Base-by-base conservation (phyloP, 2,113 vertebrate species). In the Sorex fumeus region DNA sequence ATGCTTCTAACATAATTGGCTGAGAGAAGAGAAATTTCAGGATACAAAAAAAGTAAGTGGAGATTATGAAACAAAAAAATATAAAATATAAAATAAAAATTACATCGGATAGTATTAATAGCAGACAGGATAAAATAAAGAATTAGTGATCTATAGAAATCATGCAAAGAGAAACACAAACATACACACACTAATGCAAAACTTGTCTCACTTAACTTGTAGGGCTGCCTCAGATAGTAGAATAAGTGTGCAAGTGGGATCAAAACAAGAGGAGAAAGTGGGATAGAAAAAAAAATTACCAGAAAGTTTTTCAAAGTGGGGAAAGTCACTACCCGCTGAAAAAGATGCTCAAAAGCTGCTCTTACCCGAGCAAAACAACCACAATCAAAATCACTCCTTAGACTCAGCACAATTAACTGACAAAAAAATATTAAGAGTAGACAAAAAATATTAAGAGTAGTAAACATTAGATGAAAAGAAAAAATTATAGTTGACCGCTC, bases 361-460 rank as follows among this genome's bases (percentile, higher is more conserved):
- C 47, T 82, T 90, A 78, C 19, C 82, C n/a, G 90, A 83, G 36
- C 27, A 66, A 87, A 77, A 43, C 66, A 86, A 92, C 66, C 47
- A 45, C 21, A 88, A 57, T 28, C 25, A 57, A 76, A 77, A 82
- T 34, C 30, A 75, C 23, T 69, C 40, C 36, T 50, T 13, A 50
- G 66, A 92, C 16, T 76, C 40, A 45, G 15, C 25, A 53, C 23
- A 76, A 62, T 60, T 71, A 84, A 82, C 3, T 82, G 10, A 70
- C 86, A 13, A 70, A 85, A 57, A 94, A 67, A 60, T 66, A 80
- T 25, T 66, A 57, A 57, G 90, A 78, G 76, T 11, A 83, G 16
- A 2, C 1, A 7, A 87, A 76, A 2, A 67, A 60, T 66, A 80
- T 25, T 66, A 57, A 57, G 90, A 78, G 76, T 11, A 83, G 16